A percentile compares a stretch with the other conserved stretches of the same genome.
These are phyloP conservation scores for Calephelis virginiensis DNA, from an alignment of 1,140 invertebrate species.

Conservation along the genomic window DNA sequence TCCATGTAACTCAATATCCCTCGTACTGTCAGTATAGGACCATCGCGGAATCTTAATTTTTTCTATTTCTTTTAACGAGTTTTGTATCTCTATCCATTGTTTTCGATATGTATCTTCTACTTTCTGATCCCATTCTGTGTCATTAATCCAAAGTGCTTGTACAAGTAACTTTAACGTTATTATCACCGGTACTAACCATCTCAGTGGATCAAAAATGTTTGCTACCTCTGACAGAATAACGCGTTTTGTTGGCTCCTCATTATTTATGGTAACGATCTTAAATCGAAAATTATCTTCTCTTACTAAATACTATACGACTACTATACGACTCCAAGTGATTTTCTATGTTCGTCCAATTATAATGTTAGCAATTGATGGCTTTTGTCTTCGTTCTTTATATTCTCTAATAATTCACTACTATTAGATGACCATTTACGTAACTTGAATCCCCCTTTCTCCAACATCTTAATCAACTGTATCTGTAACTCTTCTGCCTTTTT, in stretches of 20 bases:
- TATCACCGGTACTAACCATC: background rate
- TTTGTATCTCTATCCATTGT: background rate
- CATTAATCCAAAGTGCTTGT: background rate
- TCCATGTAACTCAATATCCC: background rate
- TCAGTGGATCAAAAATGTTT: background rate
- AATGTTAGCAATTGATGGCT: no score
- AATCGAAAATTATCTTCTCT: background rate
- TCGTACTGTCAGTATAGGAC: background rate
- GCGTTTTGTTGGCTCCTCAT: background rate
- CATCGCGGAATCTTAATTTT: background rate
- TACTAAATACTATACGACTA: no score
- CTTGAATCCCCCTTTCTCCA: background rate
- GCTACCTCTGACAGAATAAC: background rate
- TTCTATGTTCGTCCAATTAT: background rate
- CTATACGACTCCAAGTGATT: background rate
- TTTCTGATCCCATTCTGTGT: background rate
- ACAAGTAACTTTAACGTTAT: background rate
- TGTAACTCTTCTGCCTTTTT: background rate
- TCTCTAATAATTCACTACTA: no score
- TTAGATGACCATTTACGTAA: no score
- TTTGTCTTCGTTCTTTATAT: no score
- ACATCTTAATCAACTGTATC: background rate
- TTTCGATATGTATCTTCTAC: background rate
- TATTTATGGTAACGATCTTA: background rate
- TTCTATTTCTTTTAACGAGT: background rate